These are phyloP conservation scores for Melolontha melolontha DNA, from an alignment of 2,888 invertebrate species.

Conservation along the genomic window DNA sequence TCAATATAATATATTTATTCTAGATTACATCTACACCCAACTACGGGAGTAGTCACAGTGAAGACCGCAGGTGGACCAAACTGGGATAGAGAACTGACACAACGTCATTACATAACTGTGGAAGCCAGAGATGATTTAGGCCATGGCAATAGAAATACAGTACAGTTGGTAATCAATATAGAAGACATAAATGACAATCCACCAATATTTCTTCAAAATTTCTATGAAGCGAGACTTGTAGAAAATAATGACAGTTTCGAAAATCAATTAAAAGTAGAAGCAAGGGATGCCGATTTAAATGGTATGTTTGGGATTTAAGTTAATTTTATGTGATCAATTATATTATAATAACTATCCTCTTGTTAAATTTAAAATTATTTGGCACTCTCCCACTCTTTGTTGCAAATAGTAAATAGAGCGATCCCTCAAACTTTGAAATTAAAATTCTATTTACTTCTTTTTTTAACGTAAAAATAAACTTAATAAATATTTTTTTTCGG, in stretches of 20 bases:
- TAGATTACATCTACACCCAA: constrained; percentile 82
- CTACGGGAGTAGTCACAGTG: constrained; percentile 88
- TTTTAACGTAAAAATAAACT: no score
- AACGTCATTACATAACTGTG: constrained; percentile 87
- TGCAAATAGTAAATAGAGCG: no score
- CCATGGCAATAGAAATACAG: constrained; percentile 86
- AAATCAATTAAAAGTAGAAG: constrained; percentile 80
- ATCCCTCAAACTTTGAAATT: no score
- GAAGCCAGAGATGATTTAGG: constrained; percentile 92
- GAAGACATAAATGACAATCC: constrained; percentile 92
- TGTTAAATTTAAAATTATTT: no score
- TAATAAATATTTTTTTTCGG: no score
- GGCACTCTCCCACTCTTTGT: no score
- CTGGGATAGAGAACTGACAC: constrained; percentile 88
- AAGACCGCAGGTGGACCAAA: constrained; percentile 79
- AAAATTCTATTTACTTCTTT: no score
- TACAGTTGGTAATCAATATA: constrained; percentile 84
- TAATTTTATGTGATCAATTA: no score
- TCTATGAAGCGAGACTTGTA: constrained; percentile 84
- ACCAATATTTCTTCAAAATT: constrained; percentile 84
- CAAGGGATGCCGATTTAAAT: constrained; percentile 86
- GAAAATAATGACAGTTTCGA: constrained; percentile 88
- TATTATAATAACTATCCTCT: no score
- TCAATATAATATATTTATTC: neutral
- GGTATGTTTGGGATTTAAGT: constrained; percentile 70